A percentile compares a stretch with the other conserved stretches of the same genome.
Conservation (phyloP, 64 coral and sea anemone genomes). For the Actinia tenebrosa region DNA sequence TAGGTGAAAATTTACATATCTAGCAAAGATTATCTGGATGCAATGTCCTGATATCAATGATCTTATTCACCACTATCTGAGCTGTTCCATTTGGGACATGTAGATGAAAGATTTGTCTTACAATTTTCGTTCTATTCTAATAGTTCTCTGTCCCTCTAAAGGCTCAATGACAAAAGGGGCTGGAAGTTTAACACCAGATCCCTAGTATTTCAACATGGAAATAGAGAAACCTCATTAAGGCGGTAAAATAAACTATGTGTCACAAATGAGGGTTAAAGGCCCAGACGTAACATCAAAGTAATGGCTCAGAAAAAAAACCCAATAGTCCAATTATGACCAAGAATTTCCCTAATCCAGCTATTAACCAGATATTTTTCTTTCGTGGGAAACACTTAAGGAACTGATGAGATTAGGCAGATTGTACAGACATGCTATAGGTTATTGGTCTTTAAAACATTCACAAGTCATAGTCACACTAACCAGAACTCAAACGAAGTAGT, state of each 20-base stretch:
- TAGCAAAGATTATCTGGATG: not conserved
- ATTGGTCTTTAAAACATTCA: not conserved
- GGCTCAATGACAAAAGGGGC: not conserved
- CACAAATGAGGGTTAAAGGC: conserved; percentile 22
- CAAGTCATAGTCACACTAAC: not conserved
- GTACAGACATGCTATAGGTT: not conserved
- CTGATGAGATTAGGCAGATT: conserved; percentile 4
- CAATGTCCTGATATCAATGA: not conserved
- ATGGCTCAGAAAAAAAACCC: not conserved
- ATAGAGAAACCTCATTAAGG: not conserved
- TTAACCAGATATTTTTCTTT: conserved; percentile 14
- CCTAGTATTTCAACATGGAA: not conserved
- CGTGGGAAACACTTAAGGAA: conserved; percentile 10
- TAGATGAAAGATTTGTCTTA: not conserved
- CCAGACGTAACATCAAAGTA: not conserved
- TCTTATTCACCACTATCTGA: not conserved
- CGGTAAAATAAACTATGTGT: not conserved
- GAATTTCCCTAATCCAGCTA: conserved; percentile 24
- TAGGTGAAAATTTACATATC: not conserved
- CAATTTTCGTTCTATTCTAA: not conserved
- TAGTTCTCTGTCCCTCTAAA: not conserved
- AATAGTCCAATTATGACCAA: not conserved
- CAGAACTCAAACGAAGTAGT: not conserved
- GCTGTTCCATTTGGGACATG: not conserved
- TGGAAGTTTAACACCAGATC: not conserved